Evolutionary conservation across 1,140 invertebrate species (phyloP), one percentile per base, ranked within the genome.

Genomic region (Arctopsyche grandis): DNA sequence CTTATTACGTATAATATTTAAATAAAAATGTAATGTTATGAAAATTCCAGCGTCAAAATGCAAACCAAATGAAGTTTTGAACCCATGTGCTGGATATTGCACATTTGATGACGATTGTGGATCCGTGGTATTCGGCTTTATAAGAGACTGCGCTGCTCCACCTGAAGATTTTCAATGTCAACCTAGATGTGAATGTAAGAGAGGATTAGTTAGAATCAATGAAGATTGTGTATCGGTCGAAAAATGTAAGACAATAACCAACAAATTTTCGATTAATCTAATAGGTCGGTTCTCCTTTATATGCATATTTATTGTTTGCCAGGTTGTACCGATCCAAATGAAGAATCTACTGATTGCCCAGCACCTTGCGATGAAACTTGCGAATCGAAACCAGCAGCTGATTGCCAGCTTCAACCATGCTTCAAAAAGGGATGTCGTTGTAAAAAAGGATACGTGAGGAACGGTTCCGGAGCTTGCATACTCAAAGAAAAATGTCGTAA

Each of bases 61-160:
- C n/a, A 14, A 21, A n/a, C 22, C 0, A 73, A 78, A 73, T 56
- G 77, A 78, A 71, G 77, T 71, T 21, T 73, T 43, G 5, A 78
- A 73, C 43, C 44, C 69, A 14, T 78, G 77, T 46, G 21, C 69
- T 44, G 69, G 22, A 19, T 75, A 46, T 75, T 79, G 78, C 22
- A 66, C 60, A 10, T 79, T 79, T 14, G 78, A 79, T n/a, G 58
- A 66, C 16, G 43, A 74, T 60, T 79, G 78, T 74, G 16, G n/a
- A 21, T 14, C 52, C 5, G 44, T 21, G 9, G 10, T 75, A 24
- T 48, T 21, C 10, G 78, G 52, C 0, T 44, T 26, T 14, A 75
- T 79, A 9, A 63, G 29, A 43, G 24, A 63, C 7, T 76, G 74
- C 63, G 38, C 58, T 29, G 26, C 74, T 56, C 74, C 74, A 63